Percentiles rank a stretch among this genome's conserved stretches.
Evolutionary conservation across 2,113 vertebrate species (phyloP).

Genomic region (Guaruba guarouba): DNA sequence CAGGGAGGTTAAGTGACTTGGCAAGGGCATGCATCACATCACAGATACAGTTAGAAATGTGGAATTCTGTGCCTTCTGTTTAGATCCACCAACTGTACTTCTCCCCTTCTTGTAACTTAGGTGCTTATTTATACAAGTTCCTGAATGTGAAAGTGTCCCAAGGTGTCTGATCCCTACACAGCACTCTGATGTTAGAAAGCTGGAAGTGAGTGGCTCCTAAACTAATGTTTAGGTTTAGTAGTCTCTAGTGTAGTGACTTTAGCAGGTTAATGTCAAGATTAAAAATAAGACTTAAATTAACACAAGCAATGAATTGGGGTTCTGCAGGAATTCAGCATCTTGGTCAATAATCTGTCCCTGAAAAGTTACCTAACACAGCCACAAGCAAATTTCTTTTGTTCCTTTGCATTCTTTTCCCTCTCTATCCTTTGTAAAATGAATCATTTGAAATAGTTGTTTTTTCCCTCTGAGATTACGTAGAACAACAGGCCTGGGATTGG

Average conservation of each 20-base stretch:
- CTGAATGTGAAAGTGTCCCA: not conserved
- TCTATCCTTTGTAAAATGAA: not conserved
- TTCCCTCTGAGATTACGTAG: not conserved
- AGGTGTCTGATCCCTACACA: not conserved
- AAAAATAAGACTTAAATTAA: not conserved
- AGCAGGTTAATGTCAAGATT: not conserved
- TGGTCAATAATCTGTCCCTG: not conserved
- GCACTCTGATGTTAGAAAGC: not conserved
- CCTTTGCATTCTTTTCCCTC: not conserved
- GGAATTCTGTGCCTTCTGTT: not conserved
- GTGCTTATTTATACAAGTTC: not conserved
- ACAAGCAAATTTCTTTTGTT: not conserved
- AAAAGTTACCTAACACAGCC: not conserved
- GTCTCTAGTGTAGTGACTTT: not conserved
- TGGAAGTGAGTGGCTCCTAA: not conserved
- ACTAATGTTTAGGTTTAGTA: not conserved
- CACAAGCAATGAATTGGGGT: not conserved
- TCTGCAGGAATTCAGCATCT: not conserved
- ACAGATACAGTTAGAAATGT: not conserved
- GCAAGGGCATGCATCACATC: not conserved
- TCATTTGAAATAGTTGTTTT: not conserved
- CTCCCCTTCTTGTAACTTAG: not conserved
- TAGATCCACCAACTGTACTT: not conserved
- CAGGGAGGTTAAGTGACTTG: not conserved
- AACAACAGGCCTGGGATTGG: not conserved